phyloP scores from a whole-genome alignment of 2,113 vertebrate species.

The Sinocyclocheilus grahami region DNA sequence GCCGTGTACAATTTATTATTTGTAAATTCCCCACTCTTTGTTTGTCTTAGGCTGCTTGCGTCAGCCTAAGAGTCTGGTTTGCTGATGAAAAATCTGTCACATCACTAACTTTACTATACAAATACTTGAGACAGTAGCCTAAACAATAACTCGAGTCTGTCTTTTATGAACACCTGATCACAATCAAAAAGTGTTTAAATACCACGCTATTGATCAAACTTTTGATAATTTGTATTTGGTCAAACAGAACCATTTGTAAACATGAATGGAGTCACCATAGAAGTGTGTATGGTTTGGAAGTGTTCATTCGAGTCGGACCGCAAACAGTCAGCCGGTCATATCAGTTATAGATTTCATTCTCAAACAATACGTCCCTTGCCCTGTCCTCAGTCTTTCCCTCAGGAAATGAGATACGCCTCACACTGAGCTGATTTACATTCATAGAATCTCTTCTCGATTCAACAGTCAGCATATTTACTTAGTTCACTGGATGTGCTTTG shows the following conservation, averaged over 20 bases:
- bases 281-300: background rate
- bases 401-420: background rate
- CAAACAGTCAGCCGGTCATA: background rate
- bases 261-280: background rate
- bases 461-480: conserved; percentile 36
- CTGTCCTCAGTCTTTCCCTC: background rate
- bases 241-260: background rate
- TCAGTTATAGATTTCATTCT: conserved; percentile 6
- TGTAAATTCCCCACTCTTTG: background rate
- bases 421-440: conserved; percentile 21
- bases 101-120: background rate
- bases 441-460: conserved; percentile 22
- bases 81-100: background rate
- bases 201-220: background rate
- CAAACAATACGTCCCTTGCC: background rate
- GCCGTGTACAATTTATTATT: background rate
- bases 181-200: conserved; percentile 6
- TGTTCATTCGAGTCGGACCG: background rate
- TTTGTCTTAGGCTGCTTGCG: background rate
- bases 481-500: background rate
- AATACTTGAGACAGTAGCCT: conserved; percentile 26
- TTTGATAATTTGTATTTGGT: background rate
- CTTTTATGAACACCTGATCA: conserved; percentile 47
- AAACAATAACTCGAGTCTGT: conserved; percentile 33
- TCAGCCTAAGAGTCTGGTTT: background rate